These are phyloP conservation scores for Setophaga petechia DNA, from an alignment of 2,113 vertebrate species.

Conservation along the genomic window DNA sequence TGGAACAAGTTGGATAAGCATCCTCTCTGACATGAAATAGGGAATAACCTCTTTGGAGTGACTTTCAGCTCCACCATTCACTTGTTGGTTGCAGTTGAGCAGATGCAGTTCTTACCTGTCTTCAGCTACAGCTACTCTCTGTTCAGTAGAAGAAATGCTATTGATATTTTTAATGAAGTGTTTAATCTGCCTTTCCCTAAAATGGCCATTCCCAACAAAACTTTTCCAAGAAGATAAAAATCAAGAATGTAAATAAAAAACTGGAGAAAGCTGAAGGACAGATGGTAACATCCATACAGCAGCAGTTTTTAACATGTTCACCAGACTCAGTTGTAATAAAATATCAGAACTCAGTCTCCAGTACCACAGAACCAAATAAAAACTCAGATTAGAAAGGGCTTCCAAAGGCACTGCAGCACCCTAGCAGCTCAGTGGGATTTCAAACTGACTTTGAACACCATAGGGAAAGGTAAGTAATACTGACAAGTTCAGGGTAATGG, in stretches of 20 bases:
- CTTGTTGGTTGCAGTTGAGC: not conserved
- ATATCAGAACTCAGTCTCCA: not conserved
- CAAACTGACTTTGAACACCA: not conserved
- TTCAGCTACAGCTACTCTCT: not conserved
- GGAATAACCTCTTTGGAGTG: not conserved
- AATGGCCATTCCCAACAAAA: not conserved
- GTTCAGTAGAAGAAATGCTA: not conserved
- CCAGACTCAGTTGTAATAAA: not conserved
- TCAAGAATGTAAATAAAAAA: not conserved
- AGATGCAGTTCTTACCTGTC: not conserved
- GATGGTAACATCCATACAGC: not conserved
- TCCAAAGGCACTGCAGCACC: not conserved
- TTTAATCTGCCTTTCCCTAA: not conserved
- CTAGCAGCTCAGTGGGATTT: not conserved
- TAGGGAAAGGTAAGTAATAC: not conserved
- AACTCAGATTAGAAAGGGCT: not conserved
- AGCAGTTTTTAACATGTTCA: not conserved
- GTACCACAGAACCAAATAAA: not conserved
- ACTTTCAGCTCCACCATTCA: not conserved
- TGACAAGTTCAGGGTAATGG: not conserved
- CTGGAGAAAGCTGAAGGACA: not conserved
- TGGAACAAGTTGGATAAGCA: not conserved
- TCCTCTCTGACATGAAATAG: not conserved
- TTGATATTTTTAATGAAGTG: not conserved
- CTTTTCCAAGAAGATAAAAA: not conserved